Evolutionary conservation across 2,888 invertebrate genomes (phyloP), one percentile per base, ranked within the genome.

Genomic region (Andrena chrysosceles): DNA sequence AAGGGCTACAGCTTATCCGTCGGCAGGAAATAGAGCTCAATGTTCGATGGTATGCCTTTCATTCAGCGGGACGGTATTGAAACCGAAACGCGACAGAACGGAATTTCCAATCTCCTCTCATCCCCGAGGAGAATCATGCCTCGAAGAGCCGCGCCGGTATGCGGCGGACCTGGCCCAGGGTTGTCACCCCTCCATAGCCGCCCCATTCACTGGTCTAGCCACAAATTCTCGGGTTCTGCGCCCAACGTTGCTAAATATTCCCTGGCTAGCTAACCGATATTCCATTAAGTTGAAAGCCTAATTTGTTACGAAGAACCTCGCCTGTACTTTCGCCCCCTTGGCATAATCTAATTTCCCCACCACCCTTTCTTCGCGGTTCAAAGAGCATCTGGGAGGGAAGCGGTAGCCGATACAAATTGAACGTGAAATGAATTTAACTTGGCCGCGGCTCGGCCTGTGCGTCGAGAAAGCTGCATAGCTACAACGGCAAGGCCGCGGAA

Each of bases 91-190:
- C 72, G 70, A 75, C 64, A 62, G 56, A 60, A 77, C 42, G 77
- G 77, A 77, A 85, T 75, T 85, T 85, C 76, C 83, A 85, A 82
- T 85, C 77, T 81, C 60, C 78, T 77, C 82, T 77, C 70, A 78
- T 82, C 76, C 54, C 60, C 54, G 54, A 23, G 48, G 20, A 68
- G 42, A 83, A 83, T 73, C 70, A 71, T 35, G 20, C 26, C 10
- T 54, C 54, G 64, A 70, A 76, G 69, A 71, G 67, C 66, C 23
- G 23, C 69, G 49, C n/a, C 6, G 71, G 67, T 42, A 75, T 71
- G 56, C 82, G 35, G 2, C n/a, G 62, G n/a, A 42, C 63, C 49
- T 29, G 68, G 23, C 56, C 8, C 67, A 63, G 59, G 62, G 56
- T 75, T 68, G 71, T 59, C 72, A 29, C 63, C 35, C 78, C 49